Evolutionary conservation across 2,797 vertebrate species (phyloP), one percentile per base, ranked within the genome.

Genomic region (Pipistrellus nathusii): DNA sequence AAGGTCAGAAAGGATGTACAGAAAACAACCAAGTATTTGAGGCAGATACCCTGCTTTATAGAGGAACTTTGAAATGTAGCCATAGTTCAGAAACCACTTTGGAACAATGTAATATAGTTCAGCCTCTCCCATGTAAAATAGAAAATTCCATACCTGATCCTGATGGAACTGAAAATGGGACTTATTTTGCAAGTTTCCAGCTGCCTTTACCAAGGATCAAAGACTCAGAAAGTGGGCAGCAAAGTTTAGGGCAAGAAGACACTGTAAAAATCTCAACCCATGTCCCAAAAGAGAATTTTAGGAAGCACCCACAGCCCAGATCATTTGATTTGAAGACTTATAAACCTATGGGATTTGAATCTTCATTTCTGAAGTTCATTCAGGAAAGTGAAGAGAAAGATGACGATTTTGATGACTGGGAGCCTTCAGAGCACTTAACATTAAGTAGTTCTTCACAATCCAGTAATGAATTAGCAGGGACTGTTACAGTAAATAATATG

Each of bases 361-460:
- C 99, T 15, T 99, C 99, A 0, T 99, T 99, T 97, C 97, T 99
- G 95, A 99, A 99, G 95, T 99, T 99, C 98, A 99, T 99, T 96
- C 99, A 99, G 97, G 99, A 99, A 93, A 99, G 98, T 30, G 99
- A 98, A 96, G 98, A 99, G 30, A 99, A 99, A 91, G 98, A 98
- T 0, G 97, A 98, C 38, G 98, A 98, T 93, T 96, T 97, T 10
- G 97, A 97, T 94, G 98, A 98, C n/a, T 98, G 98, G 98, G 97
- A 98, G 38, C 93, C 97, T 82, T 85, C 98, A 30, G 96, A 98
- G 91, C 98, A 98, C 94, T 95, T 97, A 89, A 95, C 97, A 18
- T 91, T 94, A 83, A 97, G 66, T 69, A 97, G 95, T 95, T 94
- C 82, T 13, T 96, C 97, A 84, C 96, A 97, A 25, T 96, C 98